Evolutionary conservation across 2,888 invertebrate species (phyloP), one percentile per base, ranked within the genome.

Genomic region (Sylvicola fuscatus): DNA sequence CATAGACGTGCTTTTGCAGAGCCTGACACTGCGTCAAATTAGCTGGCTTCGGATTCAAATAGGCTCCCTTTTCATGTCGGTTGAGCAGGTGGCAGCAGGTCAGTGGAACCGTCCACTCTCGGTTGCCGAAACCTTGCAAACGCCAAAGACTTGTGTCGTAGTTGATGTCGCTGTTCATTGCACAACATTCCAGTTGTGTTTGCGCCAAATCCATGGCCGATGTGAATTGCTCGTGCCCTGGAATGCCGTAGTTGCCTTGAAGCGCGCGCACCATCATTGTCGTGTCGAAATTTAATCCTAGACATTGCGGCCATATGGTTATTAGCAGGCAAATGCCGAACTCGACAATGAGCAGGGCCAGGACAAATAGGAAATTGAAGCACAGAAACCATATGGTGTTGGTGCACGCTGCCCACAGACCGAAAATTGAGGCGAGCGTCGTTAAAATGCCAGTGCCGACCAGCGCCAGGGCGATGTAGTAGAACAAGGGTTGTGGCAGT

Each of bases 141-240:
- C 78, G 70, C 84, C 84, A 84, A 49, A 73, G 58, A 0, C 83
- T 80, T 44, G 76, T 76, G 47, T 80, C 80, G 56, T 80, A 84
- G 62, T 84, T 82, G 40, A 70, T 69, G 6, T 78, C 75, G 45
- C 73, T 73, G 33, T 70, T 68, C 54, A 84, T 75, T 16, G 82
- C 84, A 52, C 84, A 84, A 49, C 84, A 84, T 38, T 72, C 66
- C 50, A 82, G 71, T 7, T 49, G 46, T 1, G 70, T 74, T 54
- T 84, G 83, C 0, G 76, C 77, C 37, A 83, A 62, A 56, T 84
- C 84, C 41, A 84, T 65, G 7, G 83, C 81, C 14, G 76, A 75
- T 4, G 84, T 83, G 50, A 81, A 81, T 49, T 58, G 55, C 45
- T 66, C 66, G 30, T 66, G 61, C 14, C 80, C 81, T 1, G 80